A percentile compares a stretch with the other conserved stretches of the same genome.
phyloP scores from a whole-genome alignment of 2,888 invertebrate species.

The Crematogaster levior region DNA sequence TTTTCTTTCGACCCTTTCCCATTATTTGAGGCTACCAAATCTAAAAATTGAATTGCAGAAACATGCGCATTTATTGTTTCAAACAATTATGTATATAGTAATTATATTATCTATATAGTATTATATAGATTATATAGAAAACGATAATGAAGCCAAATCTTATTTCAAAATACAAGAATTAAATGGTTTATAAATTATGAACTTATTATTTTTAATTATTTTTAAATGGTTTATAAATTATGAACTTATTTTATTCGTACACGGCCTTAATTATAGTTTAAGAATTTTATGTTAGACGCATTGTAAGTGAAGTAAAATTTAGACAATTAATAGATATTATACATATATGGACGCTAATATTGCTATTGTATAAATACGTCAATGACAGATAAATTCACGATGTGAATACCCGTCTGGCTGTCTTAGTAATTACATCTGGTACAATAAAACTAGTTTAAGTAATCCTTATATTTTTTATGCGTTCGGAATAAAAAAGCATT shows the following conservation, averaged over 20 bases:
- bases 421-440: background rate
- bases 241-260: background rate
- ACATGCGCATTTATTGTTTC: background rate
- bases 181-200: no score
- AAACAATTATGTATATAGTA: background rate
- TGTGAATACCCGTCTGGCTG: background rate
- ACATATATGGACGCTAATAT: background rate
- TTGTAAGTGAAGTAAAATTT: background rate
- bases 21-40: background rate
- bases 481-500: background rate
- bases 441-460: no score
- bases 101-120: no score
- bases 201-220: no score
- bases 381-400: no score
- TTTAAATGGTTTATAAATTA: no score
- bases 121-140: background rate
- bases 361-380: no score
- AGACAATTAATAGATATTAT: background rate
- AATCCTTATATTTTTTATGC: background rate
- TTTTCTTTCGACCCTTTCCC: background rate
- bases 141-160: background rate
- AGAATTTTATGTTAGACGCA: background rate
- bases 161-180: background rate
- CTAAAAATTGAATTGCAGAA: background rate
- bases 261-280: background rate